Base-by-base conservation (phyloP, 2,797 vertebrate species). In the Acanthurus tractus region DNA sequence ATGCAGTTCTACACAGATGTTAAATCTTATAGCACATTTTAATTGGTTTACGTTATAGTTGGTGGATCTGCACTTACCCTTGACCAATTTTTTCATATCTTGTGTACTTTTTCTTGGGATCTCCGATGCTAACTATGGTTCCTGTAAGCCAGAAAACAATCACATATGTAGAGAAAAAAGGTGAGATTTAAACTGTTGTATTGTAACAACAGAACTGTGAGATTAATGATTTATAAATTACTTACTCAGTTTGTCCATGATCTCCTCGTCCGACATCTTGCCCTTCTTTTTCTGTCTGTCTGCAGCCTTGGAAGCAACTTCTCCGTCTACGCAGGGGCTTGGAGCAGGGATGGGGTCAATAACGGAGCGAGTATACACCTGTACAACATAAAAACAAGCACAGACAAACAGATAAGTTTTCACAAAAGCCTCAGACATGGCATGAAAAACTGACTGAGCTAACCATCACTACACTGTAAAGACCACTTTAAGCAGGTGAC, bases 81-180 rank as follows among this genome's bases (percentile, higher is more conserved):
- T 99, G 98, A 54, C 98, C 98, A 0, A 99, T 99, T 94, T 99
- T 99, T 92, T 99, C 98, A 3, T 96, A 99, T 96, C 97, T 95
- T 74, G 97, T 99, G 75, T 99, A 99, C 90, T 99, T 99, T 94
- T 99, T 99, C 95, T 99, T 99, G 9, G 98, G 98, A 88, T 99
- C 98, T 53, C 98, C 98, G 88, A 99, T 96, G 92, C 98, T 99
- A 80, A 99, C 98, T 74, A 99, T 99, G 11, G 96, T 93, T 82
- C 93, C 93, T 94, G 53, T 29, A 38, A 73, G 50, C 50, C 34
- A 65, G 22, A 40, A 34, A 54, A 48, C 59, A 62, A 73, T 38
- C 8, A 71, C 1, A 53, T 15, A 20, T 22, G n/a, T 63, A 25
- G 66, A 20, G 15, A 11, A 61, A 71, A 58, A 23, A 63, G 10